phyloP scores from a whole-genome alignment of 2,888 invertebrate species.

The Rhabditoides inermis region DNA sequence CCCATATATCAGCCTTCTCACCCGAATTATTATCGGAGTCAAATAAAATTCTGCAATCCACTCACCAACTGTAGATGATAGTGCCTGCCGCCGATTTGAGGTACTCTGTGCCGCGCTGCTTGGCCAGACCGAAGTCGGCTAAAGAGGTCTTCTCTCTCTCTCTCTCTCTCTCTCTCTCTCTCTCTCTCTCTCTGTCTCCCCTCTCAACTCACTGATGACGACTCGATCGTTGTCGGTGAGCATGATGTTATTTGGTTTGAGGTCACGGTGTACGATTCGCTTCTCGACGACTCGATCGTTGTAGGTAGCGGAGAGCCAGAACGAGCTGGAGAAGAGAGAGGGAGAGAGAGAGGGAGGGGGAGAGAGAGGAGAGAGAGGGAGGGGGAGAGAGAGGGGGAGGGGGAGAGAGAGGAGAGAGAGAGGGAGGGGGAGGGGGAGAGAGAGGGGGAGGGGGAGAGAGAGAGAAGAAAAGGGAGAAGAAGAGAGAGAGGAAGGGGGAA shows the following conservation, averaged over 20 bases:
- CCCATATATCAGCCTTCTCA: constrained; percentile 57
- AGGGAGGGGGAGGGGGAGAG: constrained; percentile 50
- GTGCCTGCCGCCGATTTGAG: constrained; percentile 57
- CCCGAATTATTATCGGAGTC: too few species aligned
- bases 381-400: not conserved
- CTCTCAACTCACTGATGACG: constrained; percentile 25
- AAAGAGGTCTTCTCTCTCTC: too few species aligned
- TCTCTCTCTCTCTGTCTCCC: too few species aligned
- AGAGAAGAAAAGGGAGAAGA: too few species aligned
- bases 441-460: not conserved
- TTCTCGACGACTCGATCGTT: constrained; percentile 58
- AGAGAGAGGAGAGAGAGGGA: constrained; percentile 54
- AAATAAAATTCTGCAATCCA: constrained; percentile 14
- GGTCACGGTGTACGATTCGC: constrained; percentile 49
- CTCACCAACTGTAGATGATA: constrained; percentile 55
- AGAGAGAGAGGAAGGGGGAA: constrained; percentile 56
- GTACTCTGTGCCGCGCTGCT: constrained; percentile 55
- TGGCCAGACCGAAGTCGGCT: constrained; percentile 58
- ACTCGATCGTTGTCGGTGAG: constrained; percentile 29
- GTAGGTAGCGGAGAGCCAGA: constrained; percentile 55
- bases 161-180: too few species aligned
- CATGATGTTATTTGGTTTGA: constrained; percentile 43
- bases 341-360: constrained; percentile 45
- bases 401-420: constrained; percentile 55
- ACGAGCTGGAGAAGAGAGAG: constrained; percentile 47